Evolutionary conservation across 1,140 invertebrate species (phyloP).

Genomic region (Episyrphus balteatus): DNA sequence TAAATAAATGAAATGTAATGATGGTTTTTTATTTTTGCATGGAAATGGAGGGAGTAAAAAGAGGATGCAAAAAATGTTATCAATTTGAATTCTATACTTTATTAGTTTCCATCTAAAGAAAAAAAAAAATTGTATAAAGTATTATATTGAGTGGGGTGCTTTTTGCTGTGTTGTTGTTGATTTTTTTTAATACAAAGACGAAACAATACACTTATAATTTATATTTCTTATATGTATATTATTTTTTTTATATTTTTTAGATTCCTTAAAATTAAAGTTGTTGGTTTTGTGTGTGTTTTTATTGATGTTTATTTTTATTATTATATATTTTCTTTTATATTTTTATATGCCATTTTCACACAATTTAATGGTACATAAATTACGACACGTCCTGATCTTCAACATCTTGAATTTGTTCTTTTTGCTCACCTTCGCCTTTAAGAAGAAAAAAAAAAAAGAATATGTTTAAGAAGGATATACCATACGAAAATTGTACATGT

Average conservation of each 20-base stretch:
- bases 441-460: constrained; percentile 12
- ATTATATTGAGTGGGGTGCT: too few species aligned
- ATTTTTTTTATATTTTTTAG: not conserved
- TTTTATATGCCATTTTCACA: constrained; percentile 7
- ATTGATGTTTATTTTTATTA: not conserved
- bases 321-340: constrained; percentile 5
- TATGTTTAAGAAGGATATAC: constrained; percentile 4
- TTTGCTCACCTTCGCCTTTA: constrained; percentile 74
- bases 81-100: not conserved
- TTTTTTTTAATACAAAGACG: constrained; percentile 2
- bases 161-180: not conserved
- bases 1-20: not conserved
- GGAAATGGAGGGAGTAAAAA: not conserved
- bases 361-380: constrained; percentile 38
- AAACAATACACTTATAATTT: constrained; percentile 4
- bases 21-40: not conserved
- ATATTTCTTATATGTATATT: constrained; percentile 2
- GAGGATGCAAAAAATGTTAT: not conserved
- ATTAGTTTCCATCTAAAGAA: not conserved
- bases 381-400: constrained; percentile 91
- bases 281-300: constrained; percentile 1
- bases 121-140: not conserved
- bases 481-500: too few species aligned
- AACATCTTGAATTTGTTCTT: constrained; percentile 79
- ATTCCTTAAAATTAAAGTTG: constrained; percentile 4